Evolutionary conservation across 2,888 invertebrate genomes (phyloP).

Genomic region (Drosophila longiperda): DNA sequence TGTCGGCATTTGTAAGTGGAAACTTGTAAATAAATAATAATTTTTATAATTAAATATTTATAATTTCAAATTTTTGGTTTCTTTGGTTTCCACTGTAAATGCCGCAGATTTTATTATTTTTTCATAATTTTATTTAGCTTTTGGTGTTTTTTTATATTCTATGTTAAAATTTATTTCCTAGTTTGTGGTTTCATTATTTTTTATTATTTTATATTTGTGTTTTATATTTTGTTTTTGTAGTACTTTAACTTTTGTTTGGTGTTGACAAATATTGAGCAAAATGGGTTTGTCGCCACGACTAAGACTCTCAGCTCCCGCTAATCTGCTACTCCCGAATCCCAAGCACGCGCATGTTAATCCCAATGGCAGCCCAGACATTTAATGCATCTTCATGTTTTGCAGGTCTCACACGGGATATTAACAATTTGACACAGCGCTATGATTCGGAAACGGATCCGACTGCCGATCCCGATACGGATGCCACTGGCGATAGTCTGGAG

Average conservation of each 20-base stretch:
- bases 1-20: constrained; percentile 6
- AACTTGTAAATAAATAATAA: neutral
- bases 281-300: constrained; percentile 58
- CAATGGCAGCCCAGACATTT: neutral
- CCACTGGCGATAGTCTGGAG: constrained; percentile 87
- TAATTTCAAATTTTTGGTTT: neutral
- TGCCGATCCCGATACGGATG: constrained; percentile 90
- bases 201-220: constrained; percentile 4
- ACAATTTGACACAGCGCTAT: constrained; percentile 84
- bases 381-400: constrained; percentile 21
- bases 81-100: constrained; percentile 8
- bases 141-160: constrained; percentile 25
- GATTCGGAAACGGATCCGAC: constrained; percentile 86
- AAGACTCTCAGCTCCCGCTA: constrained; percentile 38
- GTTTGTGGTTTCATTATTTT: constrained; percentile 2
- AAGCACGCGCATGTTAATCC: constrained; percentile 49
- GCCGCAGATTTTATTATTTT: neutral
- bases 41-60: neutral
- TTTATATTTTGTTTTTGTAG: constrained; percentile 20
- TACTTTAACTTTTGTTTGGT: constrained; percentile 46
- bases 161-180: constrained; percentile 11
- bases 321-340: constrained; percentile 28
- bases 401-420: constrained; percentile 85
- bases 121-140: constrained; percentile 11
- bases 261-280: constrained; percentile 68